Percentiles rank a stretch among this genome's conserved stretches.
Evolutionary conservation across 2,797 vertebrate genomes (phyloP).

Genomic region (Cottoperca gobio): DNA sequence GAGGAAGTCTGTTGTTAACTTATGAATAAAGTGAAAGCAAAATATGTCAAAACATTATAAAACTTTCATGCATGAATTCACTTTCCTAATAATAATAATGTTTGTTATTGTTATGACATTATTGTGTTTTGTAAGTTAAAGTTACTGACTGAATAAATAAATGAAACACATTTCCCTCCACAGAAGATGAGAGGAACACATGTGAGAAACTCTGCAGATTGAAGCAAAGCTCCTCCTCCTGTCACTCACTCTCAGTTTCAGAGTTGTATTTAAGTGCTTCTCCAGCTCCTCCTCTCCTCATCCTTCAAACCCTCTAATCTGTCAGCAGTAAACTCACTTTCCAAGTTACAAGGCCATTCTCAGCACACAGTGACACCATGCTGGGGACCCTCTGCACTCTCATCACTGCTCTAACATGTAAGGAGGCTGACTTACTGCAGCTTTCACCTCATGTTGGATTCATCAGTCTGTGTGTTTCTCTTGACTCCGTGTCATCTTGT

Average conservation of each 20-base stretch:
- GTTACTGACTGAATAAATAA: too few species aligned
- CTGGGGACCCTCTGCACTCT: slow-evolving; percentile 57
- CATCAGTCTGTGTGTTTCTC: slow-evolving; percentile 22
- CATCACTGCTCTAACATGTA: slow-evolving; percentile 50
- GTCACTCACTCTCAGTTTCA: slow-evolving; percentile 24
- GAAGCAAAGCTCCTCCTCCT: slow-evolving; percentile 27
- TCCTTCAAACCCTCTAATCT: slow-evolving; percentile 42
- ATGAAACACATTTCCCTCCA: not conserved
- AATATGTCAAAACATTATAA: too few species aligned
- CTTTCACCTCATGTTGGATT: slow-evolving; percentile 31
- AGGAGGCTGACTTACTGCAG: slow-evolving; percentile 29
- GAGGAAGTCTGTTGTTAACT: too few species aligned
- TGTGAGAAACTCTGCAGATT: not conserved
- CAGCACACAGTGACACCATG: slow-evolving; percentile 57
- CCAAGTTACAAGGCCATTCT: slow-evolving; percentile 22
- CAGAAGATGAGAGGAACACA: not conserved
- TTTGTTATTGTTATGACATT: too few species aligned
- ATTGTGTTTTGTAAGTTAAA: too few species aligned
- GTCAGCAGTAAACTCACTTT: slow-evolving; percentile 42
- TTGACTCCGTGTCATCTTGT: slow-evolving; percentile 40
- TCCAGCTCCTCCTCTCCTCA: slow-evolving; percentile 46
- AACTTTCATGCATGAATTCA: too few species aligned
- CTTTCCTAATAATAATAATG: too few species aligned
- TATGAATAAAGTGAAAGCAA: too few species aligned
- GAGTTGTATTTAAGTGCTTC: slow-evolving; percentile 37